Conservation (phyloP, 92 coral and sea anemone species). For the Parazoanthus atlanticus region DNA sequence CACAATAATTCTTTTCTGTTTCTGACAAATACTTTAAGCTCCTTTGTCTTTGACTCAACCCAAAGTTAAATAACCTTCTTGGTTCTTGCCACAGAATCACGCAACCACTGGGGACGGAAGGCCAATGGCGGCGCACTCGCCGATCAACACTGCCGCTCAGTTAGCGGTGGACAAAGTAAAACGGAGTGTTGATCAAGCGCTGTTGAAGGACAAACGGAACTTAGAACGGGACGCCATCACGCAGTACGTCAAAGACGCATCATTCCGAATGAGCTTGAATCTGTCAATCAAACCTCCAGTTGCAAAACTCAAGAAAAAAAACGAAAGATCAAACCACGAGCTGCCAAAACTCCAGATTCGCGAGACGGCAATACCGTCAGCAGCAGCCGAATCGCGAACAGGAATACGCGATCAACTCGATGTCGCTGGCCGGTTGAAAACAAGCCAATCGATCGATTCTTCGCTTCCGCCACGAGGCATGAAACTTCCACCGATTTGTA, state of each 20-base stretch:
- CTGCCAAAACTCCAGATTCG: slow-evolving; percentile 50
- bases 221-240: slow-evolving; percentile 53
- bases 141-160: slow-evolving; percentile 38
- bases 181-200: slow-evolving; percentile 66
- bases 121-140: slow-evolving; percentile 28
- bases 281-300: slow-evolving; percentile 66
- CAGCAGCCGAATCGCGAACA: slow-evolving; percentile 18
- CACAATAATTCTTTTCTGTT: no score
- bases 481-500: slow-evolving; percentile 29
- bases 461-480: background rate
- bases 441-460: background rate
- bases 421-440: slow-evolving; percentile 20
- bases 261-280: slow-evolving; percentile 64
- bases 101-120: background rate
- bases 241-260: slow-evolving; percentile 62
- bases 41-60: no score
- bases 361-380: slow-evolving; percentile 27
- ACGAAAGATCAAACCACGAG: slow-evolving; percentile 45
- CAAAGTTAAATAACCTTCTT: background rate
- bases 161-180: slow-evolving; percentile 59
- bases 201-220: slow-evolving; percentile 57
- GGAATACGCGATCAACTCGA: slow-evolving; percentile 22
- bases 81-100: background rate
- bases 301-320: slow-evolving; percentile 17
- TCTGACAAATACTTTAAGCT: no score